Percentiles rank a stretch among this genome's conserved stretches.
phyloP scores from a whole-genome alignment of 1,140 invertebrate species.

The Drosophila repletoides region DNA sequence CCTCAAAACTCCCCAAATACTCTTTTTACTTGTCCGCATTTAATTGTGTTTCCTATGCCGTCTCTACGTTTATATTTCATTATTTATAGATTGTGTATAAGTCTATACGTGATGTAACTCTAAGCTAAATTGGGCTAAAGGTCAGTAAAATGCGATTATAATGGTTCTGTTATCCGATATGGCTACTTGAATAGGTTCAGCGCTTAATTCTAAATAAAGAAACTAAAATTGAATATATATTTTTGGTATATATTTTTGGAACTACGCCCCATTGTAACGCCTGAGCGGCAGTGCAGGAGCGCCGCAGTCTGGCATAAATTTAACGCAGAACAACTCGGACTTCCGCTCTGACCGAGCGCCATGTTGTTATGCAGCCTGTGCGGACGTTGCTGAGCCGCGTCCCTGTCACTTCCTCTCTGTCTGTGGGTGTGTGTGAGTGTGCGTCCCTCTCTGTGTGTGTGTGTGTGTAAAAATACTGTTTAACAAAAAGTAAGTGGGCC shows the following conservation, averaged over 20 bases:
- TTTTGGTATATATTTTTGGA: not conserved
- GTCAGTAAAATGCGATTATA: too few species aligned
- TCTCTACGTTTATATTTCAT: too few species aligned
- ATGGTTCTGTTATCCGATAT: too few species aligned
- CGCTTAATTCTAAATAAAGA: too few species aligned
- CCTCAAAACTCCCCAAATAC: too few species aligned
- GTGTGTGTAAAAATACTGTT: slow-evolving; percentile 52
- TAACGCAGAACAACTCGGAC: slow-evolving; percentile 69
- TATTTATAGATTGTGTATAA: too few species aligned
- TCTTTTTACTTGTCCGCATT: too few species aligned
- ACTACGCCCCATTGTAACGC: slow-evolving; percentile 26
- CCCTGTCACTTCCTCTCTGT: not conserved
- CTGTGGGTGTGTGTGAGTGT: not conserved
- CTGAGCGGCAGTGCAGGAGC: slow-evolving; percentile 1
- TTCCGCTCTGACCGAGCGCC: slow-evolving; percentile 66
- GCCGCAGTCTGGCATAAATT: slow-evolving; percentile 69
- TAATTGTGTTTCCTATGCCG: too few species aligned
- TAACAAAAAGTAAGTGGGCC: slow-evolving; percentile 55
- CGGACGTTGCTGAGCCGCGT: slow-evolving; percentile 13
- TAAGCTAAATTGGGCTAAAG: too few species aligned
- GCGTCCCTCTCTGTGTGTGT: not conserved
- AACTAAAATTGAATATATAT: too few species aligned
- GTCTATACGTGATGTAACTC: too few species aligned
- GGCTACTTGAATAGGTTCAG: too few species aligned
- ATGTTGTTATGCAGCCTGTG: slow-evolving; percentile 65